Evolutionary conservation across 2,113 vertebrate genomes (phyloP), one percentile per base, ranked within the genome.

Genomic region (Muscicapa adusta): DNA sequence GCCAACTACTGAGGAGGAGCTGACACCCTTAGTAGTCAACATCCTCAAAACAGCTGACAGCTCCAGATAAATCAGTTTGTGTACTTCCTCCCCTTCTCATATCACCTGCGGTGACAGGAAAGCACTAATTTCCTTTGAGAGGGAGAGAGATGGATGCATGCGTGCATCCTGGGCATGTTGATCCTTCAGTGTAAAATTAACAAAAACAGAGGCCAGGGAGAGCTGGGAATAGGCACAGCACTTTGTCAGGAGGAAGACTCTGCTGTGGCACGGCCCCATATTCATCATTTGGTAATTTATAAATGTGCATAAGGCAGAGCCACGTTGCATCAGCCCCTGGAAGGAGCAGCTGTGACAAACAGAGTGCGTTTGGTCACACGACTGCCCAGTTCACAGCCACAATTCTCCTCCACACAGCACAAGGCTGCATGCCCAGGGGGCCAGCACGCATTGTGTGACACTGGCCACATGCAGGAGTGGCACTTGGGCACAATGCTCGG

Each of bases 51-150:
- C 97, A 96, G 97, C 98, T 98, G 98, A 98, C 98, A 99, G 98
- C 95, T 98, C 97, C 96, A 98, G 98, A 99, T 99, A 99, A 99
- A 99, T 99, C 98, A 98, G 98, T 96, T 86, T 96, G 97, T 97
- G 94, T 97, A 96, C 97, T 97, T 97, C 97, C 94, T 97, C 97
- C 96, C 96, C 98, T 97, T 97, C 97, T 98, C 97, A 86, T 84
- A 96, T 96, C 94, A 98, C 98, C 98, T 98, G 97, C 97, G 26
- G 94, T 97, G 98, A 98, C 98, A 98, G 98, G 98, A 98, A 98
- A 97, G 97, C 94, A 96, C 97, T 98, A 98, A 97, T 98, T 98
- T 98, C 97, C 98, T 97, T 96, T 97, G 97, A 98, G 97, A 98
- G 97, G 97, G 91, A 95, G 83, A 91, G 91, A 94, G 34, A 78